Evolutionary conservation across 1,140 invertebrate species (phyloP).

Genomic region (Glossosoma conforme): DNA sequence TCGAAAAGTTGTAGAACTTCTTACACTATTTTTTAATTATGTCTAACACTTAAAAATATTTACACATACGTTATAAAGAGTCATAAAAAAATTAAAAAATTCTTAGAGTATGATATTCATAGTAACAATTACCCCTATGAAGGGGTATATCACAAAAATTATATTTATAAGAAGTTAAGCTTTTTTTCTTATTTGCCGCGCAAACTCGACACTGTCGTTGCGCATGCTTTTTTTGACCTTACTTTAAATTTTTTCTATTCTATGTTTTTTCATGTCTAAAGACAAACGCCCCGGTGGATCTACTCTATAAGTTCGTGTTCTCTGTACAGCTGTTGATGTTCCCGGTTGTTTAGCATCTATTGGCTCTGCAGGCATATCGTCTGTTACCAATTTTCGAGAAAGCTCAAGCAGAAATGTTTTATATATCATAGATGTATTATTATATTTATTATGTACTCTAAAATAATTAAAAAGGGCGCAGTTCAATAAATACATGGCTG

Average conservation of each 20-base stretch:
- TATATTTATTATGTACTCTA: conserved; percentile 8
- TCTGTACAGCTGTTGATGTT: neutral
- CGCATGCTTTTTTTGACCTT: conserved; percentile 1
- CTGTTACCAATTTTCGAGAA: conserved; percentile 4
- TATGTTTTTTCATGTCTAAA: conserved; percentile 2
- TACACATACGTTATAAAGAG: too few species aligned
- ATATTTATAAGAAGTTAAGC: conserved; percentile 2
- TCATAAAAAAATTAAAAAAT: too few species aligned
- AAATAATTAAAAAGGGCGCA: conserved; percentile 8
- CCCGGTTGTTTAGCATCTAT: neutral
- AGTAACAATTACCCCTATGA: conserved; percentile 10
- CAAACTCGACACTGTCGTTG: conserved; percentile 7
- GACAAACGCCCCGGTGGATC: conserved; percentile 7
- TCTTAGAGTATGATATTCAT: conserved; percentile 3
- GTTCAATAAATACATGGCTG: conserved; percentile 6
- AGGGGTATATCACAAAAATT: conserved; percentile 6
- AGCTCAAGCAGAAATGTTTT: conserved; percentile 4
- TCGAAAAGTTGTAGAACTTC: too few species aligned
- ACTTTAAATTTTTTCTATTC: neutral
- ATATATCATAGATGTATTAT: neutral
- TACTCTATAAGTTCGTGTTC: neutral
- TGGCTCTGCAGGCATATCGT: conserved; percentile 13
- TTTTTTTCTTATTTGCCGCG: conserved; percentile 2
- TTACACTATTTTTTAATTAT: too few species aligned
- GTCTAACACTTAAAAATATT: too few species aligned